Evolutionary conservation across 2,888 invertebrate genomes (phyloP).

Genomic region (Andrena fulva): DNA sequence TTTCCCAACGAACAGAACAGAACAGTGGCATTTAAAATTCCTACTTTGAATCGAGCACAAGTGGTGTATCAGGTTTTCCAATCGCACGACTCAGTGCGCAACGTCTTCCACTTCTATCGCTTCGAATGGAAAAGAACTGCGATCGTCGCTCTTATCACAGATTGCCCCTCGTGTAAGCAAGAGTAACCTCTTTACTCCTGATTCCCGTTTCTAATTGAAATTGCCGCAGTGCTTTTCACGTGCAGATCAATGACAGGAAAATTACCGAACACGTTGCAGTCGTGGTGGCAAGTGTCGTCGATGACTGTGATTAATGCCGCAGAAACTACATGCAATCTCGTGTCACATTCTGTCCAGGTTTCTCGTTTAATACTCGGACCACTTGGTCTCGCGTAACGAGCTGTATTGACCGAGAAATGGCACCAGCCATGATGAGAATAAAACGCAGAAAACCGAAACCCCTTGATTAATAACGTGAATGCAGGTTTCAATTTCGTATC

Average conservation of each 20-base stretch:
- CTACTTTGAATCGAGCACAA: neutral
- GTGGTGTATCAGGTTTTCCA: neutral
- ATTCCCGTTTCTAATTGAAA: constrained; percentile 29
- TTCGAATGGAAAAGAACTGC: neutral
- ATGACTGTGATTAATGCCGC: constrained; percentile 21
- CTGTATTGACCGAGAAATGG: constrained; percentile 7
- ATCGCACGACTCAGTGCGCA: neutral
- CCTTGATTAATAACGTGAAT: constrained; percentile 25
- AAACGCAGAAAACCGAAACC: neutral
- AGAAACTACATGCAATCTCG: constrained; percentile 4
- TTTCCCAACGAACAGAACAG: neutral
- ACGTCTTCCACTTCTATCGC: neutral
- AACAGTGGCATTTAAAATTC: neutral
- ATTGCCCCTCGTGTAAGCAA: neutral
- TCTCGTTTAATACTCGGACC: constrained; percentile 9
- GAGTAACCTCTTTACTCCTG: constrained; percentile 7
- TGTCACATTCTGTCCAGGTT: constrained; percentile 14
- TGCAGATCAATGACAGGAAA: neutral
- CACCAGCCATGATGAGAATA: neutral
- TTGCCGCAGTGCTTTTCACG: neutral
- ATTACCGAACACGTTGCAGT: constrained; percentile 8
- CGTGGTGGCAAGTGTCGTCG: neutral
- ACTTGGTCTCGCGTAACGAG: constrained; percentile 24
- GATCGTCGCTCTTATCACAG: neutral
- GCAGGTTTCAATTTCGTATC: neutral